phyloP scores from a whole-genome alignment of 2,888 invertebrate genomes.

The Anthophora plumipes region DNA sequence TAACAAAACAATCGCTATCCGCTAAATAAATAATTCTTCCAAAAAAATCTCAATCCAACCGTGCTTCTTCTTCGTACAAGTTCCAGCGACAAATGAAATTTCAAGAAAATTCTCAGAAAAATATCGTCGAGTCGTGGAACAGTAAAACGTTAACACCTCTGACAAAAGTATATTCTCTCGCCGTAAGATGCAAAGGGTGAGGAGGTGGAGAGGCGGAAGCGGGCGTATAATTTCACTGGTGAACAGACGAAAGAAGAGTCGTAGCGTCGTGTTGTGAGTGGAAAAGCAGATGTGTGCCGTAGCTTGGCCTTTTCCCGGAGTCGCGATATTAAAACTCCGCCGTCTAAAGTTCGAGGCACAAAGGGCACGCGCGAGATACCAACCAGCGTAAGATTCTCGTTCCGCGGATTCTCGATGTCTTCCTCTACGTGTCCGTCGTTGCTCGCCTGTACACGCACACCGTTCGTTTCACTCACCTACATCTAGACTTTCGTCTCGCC shows the following conservation, averaged over 20 bases:
- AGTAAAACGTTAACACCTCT: not conserved
- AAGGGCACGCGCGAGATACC: slow-evolving; percentile 38
- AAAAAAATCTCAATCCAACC: too few relatives aligned
- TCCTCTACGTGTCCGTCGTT: slow-evolving; percentile 1
- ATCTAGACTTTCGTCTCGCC: slow-evolving; percentile 8
- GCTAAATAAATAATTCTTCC: too few relatives aligned
- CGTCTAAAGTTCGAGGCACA: slow-evolving; percentile 44
- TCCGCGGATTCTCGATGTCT: slow-evolving; percentile 8
- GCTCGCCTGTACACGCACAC: slow-evolving; percentile 1
- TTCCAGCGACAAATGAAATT: not conserved
- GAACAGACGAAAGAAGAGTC: slow-evolving; percentile 22
- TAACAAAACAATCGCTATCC: too few relatives aligned
- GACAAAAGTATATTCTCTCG: not conserved
- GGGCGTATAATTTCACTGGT: slow-evolving; percentile 5
- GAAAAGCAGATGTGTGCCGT: slow-evolving; percentile 26
- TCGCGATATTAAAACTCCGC: slow-evolving; percentile 51
- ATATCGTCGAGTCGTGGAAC: not conserved
- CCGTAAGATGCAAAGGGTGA: too few relatives aligned
- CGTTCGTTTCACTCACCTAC: slow-evolving; percentile 23
- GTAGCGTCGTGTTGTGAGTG: slow-evolving; percentile 24
- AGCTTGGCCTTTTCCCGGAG: slow-evolving; percentile 26
- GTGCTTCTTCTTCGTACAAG: too few relatives aligned
- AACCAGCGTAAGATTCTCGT: slow-evolving; percentile 32
- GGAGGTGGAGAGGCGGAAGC: too few relatives aligned
- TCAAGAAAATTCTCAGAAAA: not conserved